A percentile compares a stretch with the other conserved stretches of the same genome.
phyloP scores from a whole-genome alignment of 2,888 invertebrate genomes.

The Pycnomerus fuliginosus region DNA sequence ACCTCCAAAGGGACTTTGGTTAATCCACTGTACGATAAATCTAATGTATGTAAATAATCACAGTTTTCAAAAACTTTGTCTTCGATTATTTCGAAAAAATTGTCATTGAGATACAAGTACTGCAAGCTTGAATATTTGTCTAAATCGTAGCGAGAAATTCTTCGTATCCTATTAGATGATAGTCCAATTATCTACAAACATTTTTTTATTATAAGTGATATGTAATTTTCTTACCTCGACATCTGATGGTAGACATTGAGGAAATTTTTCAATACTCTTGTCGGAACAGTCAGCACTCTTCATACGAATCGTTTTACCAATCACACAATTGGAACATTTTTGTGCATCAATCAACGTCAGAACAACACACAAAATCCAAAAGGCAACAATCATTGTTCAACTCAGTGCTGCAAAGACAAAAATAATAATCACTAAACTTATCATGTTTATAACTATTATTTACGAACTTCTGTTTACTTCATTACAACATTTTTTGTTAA shows the following conservation, averaged over 20 bases:
- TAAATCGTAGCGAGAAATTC: constrained; percentile 41
- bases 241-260: constrained; percentile 43
- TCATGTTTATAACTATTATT: constrained; percentile 12
- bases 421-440: constrained; percentile 12
- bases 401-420: constrained; percentile 20
- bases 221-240: constrained; percentile 40
- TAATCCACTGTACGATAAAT: constrained; percentile 44
- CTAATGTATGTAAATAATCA: constrained; percentile 39
- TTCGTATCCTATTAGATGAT: constrained; percentile 45
- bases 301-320: no score
- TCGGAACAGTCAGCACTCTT: constrained; percentile 46
- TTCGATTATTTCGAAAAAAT: constrained; percentile 41
- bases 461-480: constrained; percentile 9
- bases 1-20: constrained; percentile 41
- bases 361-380: constrained; percentile 8
- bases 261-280: constrained; percentile 40
- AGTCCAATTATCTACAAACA: constrained; percentile 44
- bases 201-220: constrained; percentile 1
- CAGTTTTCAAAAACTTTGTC: constrained; percentile 41
- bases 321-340: no score
- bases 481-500: constrained; percentile 6
- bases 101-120: constrained; percentile 48
- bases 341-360: constrained; percentile 10
- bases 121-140: constrained; percentile 39
- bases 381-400: constrained; percentile 8